phyloP scores from a whole-genome alignment of 2,888 invertebrate species.

The Micoletzkya japonica region DNA sequence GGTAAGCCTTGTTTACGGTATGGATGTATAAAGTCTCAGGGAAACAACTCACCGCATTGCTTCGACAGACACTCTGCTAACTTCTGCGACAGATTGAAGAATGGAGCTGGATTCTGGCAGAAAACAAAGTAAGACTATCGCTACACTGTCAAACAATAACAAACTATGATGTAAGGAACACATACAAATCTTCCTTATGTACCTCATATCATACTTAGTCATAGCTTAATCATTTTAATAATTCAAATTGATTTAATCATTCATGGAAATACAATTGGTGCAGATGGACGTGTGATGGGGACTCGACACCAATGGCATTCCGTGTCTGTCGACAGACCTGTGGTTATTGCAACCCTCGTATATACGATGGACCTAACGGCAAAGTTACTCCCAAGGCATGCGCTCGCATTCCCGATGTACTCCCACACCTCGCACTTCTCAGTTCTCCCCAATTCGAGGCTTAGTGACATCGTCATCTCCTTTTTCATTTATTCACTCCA shows the following conservation, averaged over 20 bases:
- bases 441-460: background rate
- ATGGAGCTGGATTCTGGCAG: conserved; percentile 23
- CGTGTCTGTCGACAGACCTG: conserved; percentile 57
- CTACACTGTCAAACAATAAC: too few relatives aligned
- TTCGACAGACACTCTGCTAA: conserved; percentile 52
- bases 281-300: conserved; percentile 55
- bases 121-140: conserved; percentile 26
- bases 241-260: background rate
- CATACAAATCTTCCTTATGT: background rate
- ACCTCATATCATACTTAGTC: background rate
- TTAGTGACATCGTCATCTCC: background rate
- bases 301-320: conserved; percentile 53
- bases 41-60: conserved; percentile 45
- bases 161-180: too few relatives aligned
- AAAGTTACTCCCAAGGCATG: conserved; percentile 20
- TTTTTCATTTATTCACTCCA: background rate
- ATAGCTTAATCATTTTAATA: conserved; percentile 12
- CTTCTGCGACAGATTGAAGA: conserved; percentile 38
- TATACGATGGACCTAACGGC: conserved; percentile 35
- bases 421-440: background rate
- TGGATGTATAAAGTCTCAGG: conserved; percentile 29
- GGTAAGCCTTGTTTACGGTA: conserved; percentile 30
- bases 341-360: conserved; percentile 52
- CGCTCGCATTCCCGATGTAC: background rate
- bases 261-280: too few relatives aligned